Conservation (phyloP, 2,888 invertebrate species). For the Lumbricus terrestris region DNA sequence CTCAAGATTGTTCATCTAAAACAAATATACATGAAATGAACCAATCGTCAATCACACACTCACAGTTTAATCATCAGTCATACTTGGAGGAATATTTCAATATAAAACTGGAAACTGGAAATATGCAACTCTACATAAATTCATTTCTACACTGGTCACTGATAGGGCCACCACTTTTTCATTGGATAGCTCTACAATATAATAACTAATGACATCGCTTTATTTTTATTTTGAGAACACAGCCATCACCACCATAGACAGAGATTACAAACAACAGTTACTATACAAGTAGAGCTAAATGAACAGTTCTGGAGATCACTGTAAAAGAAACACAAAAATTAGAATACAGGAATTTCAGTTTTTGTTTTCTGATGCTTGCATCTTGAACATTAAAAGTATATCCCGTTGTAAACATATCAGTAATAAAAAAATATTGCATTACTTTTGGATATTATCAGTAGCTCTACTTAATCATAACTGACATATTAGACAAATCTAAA, state of each 20-base stretch:
- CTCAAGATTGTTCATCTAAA: slow-evolving; percentile 1
- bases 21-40: background rate
- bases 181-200: too few species aligned
- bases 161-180: background rate
- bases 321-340: background rate
- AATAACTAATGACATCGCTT: background rate
- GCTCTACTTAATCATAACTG: too few species aligned
- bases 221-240: background rate
- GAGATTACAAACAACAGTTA: background rate
- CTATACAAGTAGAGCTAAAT: background rate
- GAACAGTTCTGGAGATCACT: background rate
- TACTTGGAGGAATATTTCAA: background rate
- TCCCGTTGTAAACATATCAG: too few species aligned
- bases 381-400: too few species aligned
- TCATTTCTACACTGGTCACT: background rate
- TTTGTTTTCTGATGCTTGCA: background rate
- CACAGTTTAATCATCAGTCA: background rate
- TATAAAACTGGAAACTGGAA: background rate
- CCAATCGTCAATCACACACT: too few species aligned
- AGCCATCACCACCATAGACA: background rate
- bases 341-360: background rate
- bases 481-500: background rate
- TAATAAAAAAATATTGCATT: too few species aligned
- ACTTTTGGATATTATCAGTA: too few species aligned
- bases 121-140: background rate